phyloP scores from a whole-genome alignment of 2,888 invertebrate genomes.

The Nowickia ferox region DNA sequence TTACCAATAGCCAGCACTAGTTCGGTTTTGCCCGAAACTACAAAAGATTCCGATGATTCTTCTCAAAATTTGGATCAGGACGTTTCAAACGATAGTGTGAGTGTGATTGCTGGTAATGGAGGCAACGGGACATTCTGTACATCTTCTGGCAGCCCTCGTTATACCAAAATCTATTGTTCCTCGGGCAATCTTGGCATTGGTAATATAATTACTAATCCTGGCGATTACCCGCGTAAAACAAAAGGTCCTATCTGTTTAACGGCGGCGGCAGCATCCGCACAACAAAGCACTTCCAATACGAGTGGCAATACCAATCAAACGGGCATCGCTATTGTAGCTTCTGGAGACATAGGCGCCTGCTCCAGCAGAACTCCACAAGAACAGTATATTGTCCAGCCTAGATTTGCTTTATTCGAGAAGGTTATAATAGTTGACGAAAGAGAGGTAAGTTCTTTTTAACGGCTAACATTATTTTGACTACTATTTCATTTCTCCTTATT shows the following conservation, averaged over 20 bases:
- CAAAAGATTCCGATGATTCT: conserved; percentile 54
- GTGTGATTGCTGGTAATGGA: conserved; percentile 69
- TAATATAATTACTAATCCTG: conserved; percentile 81
- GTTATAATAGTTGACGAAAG: conserved; percentile 83
- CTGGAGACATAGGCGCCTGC: conserved; percentile 15
- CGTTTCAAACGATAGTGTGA: conserved; percentile 61
- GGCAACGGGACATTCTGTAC: conserved; percentile 32
- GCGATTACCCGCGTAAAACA: conserved; percentile 81
- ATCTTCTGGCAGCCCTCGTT: conserved; percentile 76
- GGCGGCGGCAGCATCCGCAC: conserved; percentile 72
- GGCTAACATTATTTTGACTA: no score
- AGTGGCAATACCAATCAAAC: conserved; percentile 50
- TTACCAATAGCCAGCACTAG: conserved; percentile 78
- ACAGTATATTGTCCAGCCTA: conserved; percentile 72
- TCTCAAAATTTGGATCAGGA: conserved; percentile 58
- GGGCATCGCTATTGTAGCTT: conserved; percentile 32
- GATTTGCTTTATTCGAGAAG: conserved; percentile 81
- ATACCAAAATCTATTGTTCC: conserved; percentile 79
- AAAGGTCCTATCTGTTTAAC: conserved; percentile 81
- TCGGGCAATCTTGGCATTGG: conserved; percentile 80
- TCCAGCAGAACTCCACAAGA: conserved; percentile 48
- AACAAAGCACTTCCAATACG: conserved; percentile 46
- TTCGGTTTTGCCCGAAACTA: conserved; percentile 71
- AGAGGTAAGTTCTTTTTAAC: conserved; percentile 77
- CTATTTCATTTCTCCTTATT: no score